These are phyloP conservation scores for Catostomus latipinnis DNA, from an alignment of 2,797 vertebrate genomes.

Conservation along the genomic window DNA sequence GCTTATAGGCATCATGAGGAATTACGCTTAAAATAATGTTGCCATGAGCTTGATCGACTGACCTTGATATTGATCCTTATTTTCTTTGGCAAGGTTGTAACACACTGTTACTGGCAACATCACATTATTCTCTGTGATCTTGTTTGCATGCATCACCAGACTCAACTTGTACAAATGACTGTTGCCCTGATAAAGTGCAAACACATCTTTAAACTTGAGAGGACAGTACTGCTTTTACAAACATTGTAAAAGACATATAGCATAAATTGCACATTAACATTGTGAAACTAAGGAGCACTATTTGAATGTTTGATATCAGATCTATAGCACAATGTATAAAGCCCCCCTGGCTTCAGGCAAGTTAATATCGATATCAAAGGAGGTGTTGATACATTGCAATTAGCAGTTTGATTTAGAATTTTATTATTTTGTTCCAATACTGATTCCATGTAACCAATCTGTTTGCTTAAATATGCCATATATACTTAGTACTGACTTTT, in stretches of 20 bases:
- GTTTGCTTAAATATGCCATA: neutral
- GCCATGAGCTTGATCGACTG: conserved; percentile 10
- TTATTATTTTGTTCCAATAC: neutral
- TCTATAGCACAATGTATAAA: neutral
- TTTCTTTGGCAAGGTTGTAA: conserved; percentile 14
- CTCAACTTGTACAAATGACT: neutral
- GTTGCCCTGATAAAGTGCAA: neutral
- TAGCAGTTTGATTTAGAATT: neutral
- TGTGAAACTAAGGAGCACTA: too few relatives aligned
- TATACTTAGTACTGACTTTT: neutral
- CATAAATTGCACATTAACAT: neutral
- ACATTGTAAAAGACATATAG: too few relatives aligned
- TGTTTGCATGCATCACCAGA: conserved; percentile 7
- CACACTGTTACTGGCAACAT: neutral
- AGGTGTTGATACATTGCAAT: neutral
- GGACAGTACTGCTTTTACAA: too few relatives aligned
- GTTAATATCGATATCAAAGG: neutral
- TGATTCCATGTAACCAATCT: neutral
- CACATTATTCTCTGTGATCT: conserved; percentile 1
- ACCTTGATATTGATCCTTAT: neutral
- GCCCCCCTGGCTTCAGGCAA: neutral
- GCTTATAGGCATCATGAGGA: neutral
- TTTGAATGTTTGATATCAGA: neutral
- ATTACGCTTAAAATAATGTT: conserved; percentile 9
- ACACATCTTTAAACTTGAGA: neutral